Base-by-base conservation (phyloP, 2,888 invertebrate species). In the Aleiodes alternator region DNA sequence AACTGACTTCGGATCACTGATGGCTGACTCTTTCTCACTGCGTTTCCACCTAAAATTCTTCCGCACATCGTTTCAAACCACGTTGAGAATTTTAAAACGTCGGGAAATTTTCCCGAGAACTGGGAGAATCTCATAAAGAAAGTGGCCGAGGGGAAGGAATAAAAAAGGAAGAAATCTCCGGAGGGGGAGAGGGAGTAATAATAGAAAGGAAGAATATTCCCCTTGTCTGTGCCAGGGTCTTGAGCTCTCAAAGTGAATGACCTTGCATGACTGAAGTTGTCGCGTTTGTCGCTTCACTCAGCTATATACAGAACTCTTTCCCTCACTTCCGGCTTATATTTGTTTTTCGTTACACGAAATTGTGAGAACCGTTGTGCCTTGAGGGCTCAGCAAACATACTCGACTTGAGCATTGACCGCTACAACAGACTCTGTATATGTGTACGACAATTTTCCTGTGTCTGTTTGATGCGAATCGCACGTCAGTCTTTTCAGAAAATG, bases 291-390 rank as follows among this genome's bases (percentile, higher is more conserved):
- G 51, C 16, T 64, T 53, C 64, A 64, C 51, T 48, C n/a, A 9
- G 34, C 31, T 72, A 31, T 9, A 11, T n/a, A 51, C 38, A n/a
- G 23, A 43, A 29, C 56, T 23, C 64, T 72, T 66, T 55, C 43
- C 14, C 31, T 31, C 34, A 34, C 34, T 64, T 55, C 23, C 23
- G 29, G 12, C 43, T 72, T 43, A 64, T 85, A 83, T 86, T 86
- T 86, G 85, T 86, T 86, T 86, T 86, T 86, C 86, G 85, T 86
- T 86, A 86, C 80, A 84, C 79, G 82, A 81, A 85, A 86, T 84
- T 84, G 83, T 81, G 79, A 79, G 79, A 71, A 77, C 81, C 81
- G 78, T 81, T 82, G 80, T 82, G 80, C 83, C 83, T 85, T 80
- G 80, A 86, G 84, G 81, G 83, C 84, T 86, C 64, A 81, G 83